Evolutionary conservation across 2,888 invertebrate species (phyloP).

Genomic region (Sicus ferrugineus): DNA sequence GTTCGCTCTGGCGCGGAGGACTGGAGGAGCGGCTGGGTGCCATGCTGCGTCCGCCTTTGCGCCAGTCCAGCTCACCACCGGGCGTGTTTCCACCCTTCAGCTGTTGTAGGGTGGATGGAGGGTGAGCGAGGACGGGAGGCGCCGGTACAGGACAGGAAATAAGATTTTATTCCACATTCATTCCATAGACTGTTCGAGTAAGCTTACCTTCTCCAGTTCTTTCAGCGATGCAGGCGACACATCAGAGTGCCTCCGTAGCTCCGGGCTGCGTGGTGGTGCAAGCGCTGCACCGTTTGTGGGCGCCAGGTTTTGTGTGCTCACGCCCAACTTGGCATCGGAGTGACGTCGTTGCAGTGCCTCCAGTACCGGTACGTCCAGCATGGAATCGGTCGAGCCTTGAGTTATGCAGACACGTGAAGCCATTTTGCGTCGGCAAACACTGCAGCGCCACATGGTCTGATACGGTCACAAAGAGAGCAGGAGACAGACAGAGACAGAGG

Average conservation of each 20-base stretch:
- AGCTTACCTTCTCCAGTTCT: conserved; percentile 83
- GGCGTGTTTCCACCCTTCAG: conserved; percentile 73
- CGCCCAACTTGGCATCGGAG: conserved; percentile 77
- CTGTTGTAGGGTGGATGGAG: conserved; percentile 58
- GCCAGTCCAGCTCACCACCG: conserved; percentile 67
- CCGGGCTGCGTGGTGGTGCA: conserved; percentile 85
- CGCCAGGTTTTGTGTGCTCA: conserved; percentile 66
- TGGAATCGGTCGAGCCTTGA: conserved; percentile 85
- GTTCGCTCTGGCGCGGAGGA: conserved; percentile 66
- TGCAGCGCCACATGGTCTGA: conserved; percentile 85
- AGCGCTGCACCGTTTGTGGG: conserved; percentile 66
- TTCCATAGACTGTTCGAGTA: not conserved
- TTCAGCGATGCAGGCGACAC: conserved; percentile 87
- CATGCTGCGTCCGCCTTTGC: conserved; percentile 69
- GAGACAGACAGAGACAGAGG: not conserved
- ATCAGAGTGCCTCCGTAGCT: conserved; percentile 83
- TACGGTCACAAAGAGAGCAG: not conserved
- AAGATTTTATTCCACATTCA: too few species aligned
- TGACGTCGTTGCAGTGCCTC: conserved; percentile 83
- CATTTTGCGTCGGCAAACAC: conserved; percentile 85
- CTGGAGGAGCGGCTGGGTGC: conserved; percentile 71
- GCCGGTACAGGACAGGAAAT: not conserved
- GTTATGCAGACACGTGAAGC: conserved; percentile 78
- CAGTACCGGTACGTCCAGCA: conserved; percentile 80
- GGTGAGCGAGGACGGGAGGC: not conserved